Percentiles rank a stretch among this genome's conserved stretches.
These are phyloP conservation scores for Jordanella pulchra DNA, from an alignment of 2,797 vertebrate genomes.

Conservation along the genomic window DNA sequence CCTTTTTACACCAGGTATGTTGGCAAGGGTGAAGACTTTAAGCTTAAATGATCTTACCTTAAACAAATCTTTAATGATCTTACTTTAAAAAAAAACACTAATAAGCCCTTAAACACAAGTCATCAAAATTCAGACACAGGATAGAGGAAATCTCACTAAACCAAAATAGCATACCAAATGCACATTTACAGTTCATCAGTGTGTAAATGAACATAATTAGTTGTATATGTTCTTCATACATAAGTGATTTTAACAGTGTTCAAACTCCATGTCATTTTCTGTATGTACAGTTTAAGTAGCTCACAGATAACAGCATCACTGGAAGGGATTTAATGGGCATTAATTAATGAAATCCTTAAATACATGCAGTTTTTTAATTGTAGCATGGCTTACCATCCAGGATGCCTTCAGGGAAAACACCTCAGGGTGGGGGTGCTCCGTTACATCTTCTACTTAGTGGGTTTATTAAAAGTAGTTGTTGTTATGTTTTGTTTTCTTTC, in stretches of 20 bases:
- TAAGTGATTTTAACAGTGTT: conserved; percentile 33
- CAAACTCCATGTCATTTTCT: conserved; percentile 20
- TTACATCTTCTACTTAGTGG: too few relatives aligned
- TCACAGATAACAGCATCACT: conserved; percentile 23
- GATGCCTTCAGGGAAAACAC: too few relatives aligned
- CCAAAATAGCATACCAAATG: conserved; percentile 41
- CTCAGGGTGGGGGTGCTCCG: too few relatives aligned
- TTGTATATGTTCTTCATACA: conserved; percentile 23
- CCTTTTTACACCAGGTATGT: conserved; percentile 31
- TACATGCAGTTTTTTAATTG: too few relatives aligned
- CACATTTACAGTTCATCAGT: conserved; percentile 39
- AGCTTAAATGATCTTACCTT: conserved; percentile 29
- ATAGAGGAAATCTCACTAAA: conserved; percentile 48
- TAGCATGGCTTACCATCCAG: too few relatives aligned
- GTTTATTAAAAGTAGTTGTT: too few relatives aligned
- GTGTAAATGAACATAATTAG: conserved; percentile 29
- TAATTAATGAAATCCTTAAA: too few relatives aligned
- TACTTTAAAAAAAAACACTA: too few relatives aligned
- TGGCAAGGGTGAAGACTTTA: conserved; percentile 17
- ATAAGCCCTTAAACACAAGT: conserved; percentile 72
- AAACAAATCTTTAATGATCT: too few relatives aligned
- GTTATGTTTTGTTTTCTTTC: too few relatives aligned
- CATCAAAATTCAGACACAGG: conserved; percentile 44
- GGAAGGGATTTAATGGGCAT: conserved; percentile 17
- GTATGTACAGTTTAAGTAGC: conserved; percentile 57